Conservation (phyloP, 1,140 invertebrate genomes). For the Lepidotrigona ventralis region DNA sequence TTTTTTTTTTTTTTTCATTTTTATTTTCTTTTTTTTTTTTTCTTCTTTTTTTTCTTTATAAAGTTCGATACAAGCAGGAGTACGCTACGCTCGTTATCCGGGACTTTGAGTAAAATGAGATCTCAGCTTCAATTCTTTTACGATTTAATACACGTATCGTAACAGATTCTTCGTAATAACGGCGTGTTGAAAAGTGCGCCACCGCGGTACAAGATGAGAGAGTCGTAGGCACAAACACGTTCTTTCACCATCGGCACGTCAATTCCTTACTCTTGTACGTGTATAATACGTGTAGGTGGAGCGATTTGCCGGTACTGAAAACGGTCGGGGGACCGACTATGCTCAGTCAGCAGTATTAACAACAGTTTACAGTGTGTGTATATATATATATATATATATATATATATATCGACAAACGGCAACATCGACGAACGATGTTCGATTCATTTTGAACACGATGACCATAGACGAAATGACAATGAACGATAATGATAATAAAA, state of each 20-base stretch:
- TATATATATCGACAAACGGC: constrained; percentile 18
- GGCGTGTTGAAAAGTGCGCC: constrained; percentile 38
- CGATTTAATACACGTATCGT: constrained; percentile 50
- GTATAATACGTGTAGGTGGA: constrained; percentile 2
- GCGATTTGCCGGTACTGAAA: constrained; percentile 29
- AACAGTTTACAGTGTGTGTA: constrained; percentile 37
- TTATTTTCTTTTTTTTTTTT: too few relatives aligned
- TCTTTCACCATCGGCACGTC: constrained; percentile 64
- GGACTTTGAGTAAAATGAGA: constrained; percentile 58
- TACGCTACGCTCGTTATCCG: constrained; percentile 52
- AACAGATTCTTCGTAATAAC: constrained; percentile 29
- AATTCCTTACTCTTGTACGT: constrained; percentile 54
- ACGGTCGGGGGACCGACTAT: constrained; percentile 21
- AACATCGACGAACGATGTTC: constrained; percentile 51
- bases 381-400: too few relatives aligned
- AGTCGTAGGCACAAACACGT: constrained; percentile 66
- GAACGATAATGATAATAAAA: constrained; percentile 55
- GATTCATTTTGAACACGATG: constrained; percentile 35
- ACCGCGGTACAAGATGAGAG: constrained; percentile 49
- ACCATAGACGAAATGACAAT: constrained; percentile 41
- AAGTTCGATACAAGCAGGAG: constrained; percentile 42
- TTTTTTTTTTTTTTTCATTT: too few relatives aligned
- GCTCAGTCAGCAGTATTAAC: constrained; percentile 46
- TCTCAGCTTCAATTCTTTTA: constrained; percentile 57
- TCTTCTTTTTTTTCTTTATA: background rate